Percentiles rank a stretch among this genome's conserved stretches.
phyloP scores from a whole-genome alignment of 2,888 invertebrate species.

The Eremobia ochroleuca region DNA sequence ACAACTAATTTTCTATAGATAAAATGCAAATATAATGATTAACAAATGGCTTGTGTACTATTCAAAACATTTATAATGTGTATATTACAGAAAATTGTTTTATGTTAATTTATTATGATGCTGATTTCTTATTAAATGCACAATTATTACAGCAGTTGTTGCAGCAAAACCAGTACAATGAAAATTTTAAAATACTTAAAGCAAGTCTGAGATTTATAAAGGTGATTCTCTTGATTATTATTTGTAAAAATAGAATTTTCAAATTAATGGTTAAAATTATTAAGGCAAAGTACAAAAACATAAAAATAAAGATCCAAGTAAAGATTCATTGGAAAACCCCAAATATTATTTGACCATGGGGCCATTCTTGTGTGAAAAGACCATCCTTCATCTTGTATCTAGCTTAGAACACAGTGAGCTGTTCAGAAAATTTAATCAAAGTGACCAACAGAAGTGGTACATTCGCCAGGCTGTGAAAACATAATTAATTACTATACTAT shows the following conservation, averaged over 20 bases:
- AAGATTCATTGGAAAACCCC: neutral
- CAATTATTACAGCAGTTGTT: neutral
- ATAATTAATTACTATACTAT: slow-evolving; percentile 70
- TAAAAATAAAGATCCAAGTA: neutral
- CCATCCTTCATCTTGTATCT: neutral
- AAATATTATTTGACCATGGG: neutral
- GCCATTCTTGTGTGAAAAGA: neutral
- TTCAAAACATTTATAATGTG: neutral
- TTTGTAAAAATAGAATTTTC: neutral
- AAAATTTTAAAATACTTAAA: neutral
- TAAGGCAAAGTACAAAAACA: neutral
- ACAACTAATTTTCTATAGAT: too few species aligned
- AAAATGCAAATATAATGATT: neutral
- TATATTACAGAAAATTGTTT: neutral
- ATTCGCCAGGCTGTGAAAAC: slow-evolving; percentile 35
- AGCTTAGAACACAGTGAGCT: neutral
- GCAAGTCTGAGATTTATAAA: neutral
- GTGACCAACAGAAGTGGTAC: slow-evolving; percentile 9
- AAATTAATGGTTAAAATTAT: neutral
- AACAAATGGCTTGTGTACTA: neutral
- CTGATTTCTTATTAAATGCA: neutral
- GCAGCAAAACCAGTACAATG: neutral
- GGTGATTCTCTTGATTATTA: neutral
- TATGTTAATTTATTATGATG: neutral
- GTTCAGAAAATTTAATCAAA: neutral